Base-by-base conservation (phyloP, 35 echinoderm and acorn worm species). In the Amphiura filiformis region DNA sequence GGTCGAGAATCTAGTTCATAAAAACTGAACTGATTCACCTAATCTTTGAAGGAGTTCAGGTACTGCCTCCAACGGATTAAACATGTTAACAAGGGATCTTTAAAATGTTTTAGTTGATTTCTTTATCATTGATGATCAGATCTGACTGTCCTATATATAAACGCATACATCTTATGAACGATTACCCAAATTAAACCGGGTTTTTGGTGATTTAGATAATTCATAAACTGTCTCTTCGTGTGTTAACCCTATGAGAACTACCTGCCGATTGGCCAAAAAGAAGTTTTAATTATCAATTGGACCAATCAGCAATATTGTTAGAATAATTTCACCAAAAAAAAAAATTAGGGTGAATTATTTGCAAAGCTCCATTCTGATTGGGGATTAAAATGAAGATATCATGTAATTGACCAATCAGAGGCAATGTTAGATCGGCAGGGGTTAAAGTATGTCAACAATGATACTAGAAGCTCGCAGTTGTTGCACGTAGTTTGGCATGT, bases 381-480 rank as follows among this genome's bases (percentile, higher is more conserved):
- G n/a, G n/a, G n/a, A n/a, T n/a, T n/a, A n/a, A n/a, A n/a, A n/a
- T n/a, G n/a, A n/a, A n/a, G n/a, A n/a, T n/a, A n/a, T n/a, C n/a
- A n/a, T n/a, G n/a, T n/a, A n/a, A n/a, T n/a, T n/a, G n/a, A n/a
- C n/a, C n/a, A n/a, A n/a, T n/a, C n/a, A n/a, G n/a, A n/a, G n/a
- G n/a, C n/a, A n/a, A n/a, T n/a, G n/a, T n/a, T n/a, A n/a, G n/a
- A n/a, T n/a, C n/a, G n/a, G n/a, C n/a, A n/a, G n/a, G n/a, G n/a
- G n/a, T n/a, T n/a, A n/a, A 52, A 70, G 61, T 70, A n/a, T 70
- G 61, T 70, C 61, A 70, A 70, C 61, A 70, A 70, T 70, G 2
- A 70, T 15, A 70, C 61, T 2, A 2, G 61, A 70, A 18, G n/a
- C 15, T 13, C 1, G 17, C 61, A 70, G 61, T 70, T 70, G 61